Percentiles rank a stretch among this genome's conserved stretches.
phyloP scores from a whole-genome alignment of 1,140 invertebrate species.

The Drosophila pectinifera region DNA sequence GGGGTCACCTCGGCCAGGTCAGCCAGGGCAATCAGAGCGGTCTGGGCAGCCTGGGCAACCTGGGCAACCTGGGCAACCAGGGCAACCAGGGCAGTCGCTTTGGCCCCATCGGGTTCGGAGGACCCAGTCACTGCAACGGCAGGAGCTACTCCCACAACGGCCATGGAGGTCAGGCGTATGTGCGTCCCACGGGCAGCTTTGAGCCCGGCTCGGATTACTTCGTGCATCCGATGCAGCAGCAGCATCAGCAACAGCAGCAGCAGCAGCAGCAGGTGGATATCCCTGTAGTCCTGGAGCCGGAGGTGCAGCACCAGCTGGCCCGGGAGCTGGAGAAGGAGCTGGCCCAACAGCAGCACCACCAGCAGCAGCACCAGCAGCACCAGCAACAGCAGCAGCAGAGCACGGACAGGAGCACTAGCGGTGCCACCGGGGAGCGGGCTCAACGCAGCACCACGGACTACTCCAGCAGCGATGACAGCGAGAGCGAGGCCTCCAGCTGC shows the following conservation, averaged over 20 bases:
- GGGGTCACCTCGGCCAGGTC: not conserved
- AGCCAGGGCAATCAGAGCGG: too few relatives aligned
- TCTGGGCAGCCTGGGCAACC: too few relatives aligned
- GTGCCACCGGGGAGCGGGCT: not conserved
- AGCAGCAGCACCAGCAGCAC: not conserved
- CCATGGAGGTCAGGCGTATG: too few relatives aligned
- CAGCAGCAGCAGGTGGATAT: not conserved
- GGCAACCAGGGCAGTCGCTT: conserved; percentile 13
- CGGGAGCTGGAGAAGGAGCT: not conserved
- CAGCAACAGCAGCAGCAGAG: not conserved
- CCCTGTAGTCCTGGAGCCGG: not conserved
- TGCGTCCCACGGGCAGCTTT: not conserved
- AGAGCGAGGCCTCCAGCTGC: not conserved
- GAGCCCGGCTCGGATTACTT: not conserved
- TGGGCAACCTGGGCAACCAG: not conserved
- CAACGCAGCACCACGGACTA: not conserved
- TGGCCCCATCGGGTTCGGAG: not conserved
- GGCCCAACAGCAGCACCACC: not conserved
- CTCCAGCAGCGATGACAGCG: conserved; percentile 2
- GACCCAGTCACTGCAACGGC: not conserved
- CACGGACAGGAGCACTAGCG: not conserved
- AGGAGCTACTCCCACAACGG: not conserved
- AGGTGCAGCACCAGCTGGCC: too few relatives aligned
- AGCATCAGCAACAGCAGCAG: too few relatives aligned
- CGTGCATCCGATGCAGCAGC: not conserved